Percentiles rank a stretch among this genome's conserved stretches.
Conservation (phyloP, 2,113 vertebrate genomes). For the Podilymbus podiceps region DNA sequence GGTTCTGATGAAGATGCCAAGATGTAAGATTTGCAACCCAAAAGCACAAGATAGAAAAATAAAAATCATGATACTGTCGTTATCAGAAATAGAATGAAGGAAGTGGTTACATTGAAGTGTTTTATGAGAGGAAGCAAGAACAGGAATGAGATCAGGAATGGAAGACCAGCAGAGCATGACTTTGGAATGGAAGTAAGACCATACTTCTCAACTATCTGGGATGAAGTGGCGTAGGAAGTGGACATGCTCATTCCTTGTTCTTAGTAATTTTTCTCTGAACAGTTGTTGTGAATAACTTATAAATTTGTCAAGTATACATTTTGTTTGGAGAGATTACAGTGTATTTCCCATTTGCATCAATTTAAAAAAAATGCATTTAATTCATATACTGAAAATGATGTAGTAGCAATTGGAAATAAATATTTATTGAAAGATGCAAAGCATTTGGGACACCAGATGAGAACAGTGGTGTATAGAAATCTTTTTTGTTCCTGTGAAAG, state of each 20-base stretch:
- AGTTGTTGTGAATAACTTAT: not conserved
- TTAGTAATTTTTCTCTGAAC: not conserved
- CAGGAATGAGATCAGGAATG: not conserved
- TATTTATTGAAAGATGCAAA: not conserved
- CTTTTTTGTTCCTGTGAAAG: not conserved
- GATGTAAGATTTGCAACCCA: not conserved
- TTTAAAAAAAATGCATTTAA: not conserved
- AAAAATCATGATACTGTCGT: not conserved
- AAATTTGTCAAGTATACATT: not conserved
- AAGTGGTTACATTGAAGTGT: not conserved
- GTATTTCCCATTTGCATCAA: not conserved
- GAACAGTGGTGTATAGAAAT: not conserved
- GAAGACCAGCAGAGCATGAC: not conserved
- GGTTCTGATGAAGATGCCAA: not conserved
- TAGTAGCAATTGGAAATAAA: not conserved
- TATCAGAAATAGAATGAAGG: not conserved
- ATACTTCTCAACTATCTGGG: not conserved
- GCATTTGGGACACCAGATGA: not conserved
- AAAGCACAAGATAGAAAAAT: not conserved
- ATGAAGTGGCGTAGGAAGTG: not conserved
- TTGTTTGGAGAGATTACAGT: not conserved
- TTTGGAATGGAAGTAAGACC: not conserved
- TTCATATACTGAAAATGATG: not conserved
- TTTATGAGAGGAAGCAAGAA: not conserved
- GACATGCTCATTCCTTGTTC: not conserved